Conservation (phyloP, 2,113 vertebrate genomes). For the Coturnix japonica region DNA sequence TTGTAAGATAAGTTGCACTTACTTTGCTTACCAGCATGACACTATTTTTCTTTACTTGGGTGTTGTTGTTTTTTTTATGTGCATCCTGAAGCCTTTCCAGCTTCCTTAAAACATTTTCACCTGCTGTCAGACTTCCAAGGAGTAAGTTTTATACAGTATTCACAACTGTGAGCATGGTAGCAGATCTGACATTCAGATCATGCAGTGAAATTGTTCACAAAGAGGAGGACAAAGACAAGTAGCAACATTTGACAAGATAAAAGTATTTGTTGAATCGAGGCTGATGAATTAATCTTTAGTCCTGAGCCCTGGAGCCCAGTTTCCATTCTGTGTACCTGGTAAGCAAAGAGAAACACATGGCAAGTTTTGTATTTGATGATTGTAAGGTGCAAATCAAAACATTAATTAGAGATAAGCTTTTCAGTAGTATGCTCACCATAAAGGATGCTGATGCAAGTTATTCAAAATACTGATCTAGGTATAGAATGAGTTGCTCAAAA, state of each 20-base stretch:
- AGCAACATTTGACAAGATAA: slow-evolving; percentile 28
- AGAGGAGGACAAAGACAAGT: slow-evolving; percentile 34
- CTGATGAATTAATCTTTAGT: neutral
- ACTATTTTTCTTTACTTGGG: slow-evolving; percentile 15
- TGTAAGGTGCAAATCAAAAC: neutral
- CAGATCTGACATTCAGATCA: slow-evolving; percentile 32
- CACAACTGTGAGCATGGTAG: neutral
- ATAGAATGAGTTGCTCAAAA: neutral
- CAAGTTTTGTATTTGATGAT: neutral
- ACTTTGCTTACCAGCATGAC: neutral
- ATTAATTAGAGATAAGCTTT: neutral
- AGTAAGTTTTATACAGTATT: neutral
- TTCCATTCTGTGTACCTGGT: neutral
- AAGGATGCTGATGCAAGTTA: neutral
- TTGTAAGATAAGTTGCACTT: neutral
- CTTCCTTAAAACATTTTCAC: slow-evolving; percentile 10
- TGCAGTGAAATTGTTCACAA: slow-evolving; percentile 1
- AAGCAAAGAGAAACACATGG: neutral
- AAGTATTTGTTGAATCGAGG: slow-evolving; percentile 1
- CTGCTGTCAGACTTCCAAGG: neutral
- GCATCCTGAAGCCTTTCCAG: neutral
- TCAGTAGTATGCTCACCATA: neutral
- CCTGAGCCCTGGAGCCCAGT: neutral
- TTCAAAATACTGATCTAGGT: neutral
- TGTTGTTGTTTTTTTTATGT: neutral